Evolutionary conservation across 2,888 invertebrate species (phyloP), one percentile per base, ranked within the genome.

Genomic region (Drosophila mercatorum): DNA sequence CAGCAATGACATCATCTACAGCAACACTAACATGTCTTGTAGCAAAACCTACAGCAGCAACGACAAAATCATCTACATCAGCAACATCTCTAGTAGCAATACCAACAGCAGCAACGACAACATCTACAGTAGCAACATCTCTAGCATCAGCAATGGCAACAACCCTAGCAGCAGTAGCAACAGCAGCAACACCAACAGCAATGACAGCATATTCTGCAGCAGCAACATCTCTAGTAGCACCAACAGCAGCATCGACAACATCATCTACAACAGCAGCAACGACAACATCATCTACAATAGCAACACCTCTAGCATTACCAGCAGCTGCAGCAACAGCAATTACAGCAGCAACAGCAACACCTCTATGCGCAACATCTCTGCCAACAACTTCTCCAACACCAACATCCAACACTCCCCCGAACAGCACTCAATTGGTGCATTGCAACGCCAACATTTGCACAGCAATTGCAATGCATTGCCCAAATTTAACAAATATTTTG

Each of bases 401-500:
- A 2, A n/a, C 41, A 41, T 10, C 34, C 5, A 34, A 34, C 34
- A 34, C 3, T 8, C 28, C 22, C 6, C 47, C 0, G 14, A 47
- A 31, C 47, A 14, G 4, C 17, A 51, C 7, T 34, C 6, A 51
- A 34, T 51, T 53, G 52, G 5, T 14, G 10, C n/a, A n/a, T 36
- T 53, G 52, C 4, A 34, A 36, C 17, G 3, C 17, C 38, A 46
- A 49, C 40, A 59, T 58, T 58, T 71, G 31, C 40, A 44, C 52
- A 58, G 47, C 55, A 70, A 60, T 67, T 26, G 56, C 53, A 69
- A 69, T 79, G 75, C 70, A 55, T 75, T 57, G 53, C 52, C 31
- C 14, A 41, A 61, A 57, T 58, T 63, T 55, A 43, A 38, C 59
- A 78, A 78, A 70, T 66, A 74, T 74, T 74, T 78, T 40, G 8